Evolutionary conservation across 2,797 vertebrate species (phyloP), one percentile per base, ranked within the genome.

Genomic region (Protonibea diacanthus): DNA sequence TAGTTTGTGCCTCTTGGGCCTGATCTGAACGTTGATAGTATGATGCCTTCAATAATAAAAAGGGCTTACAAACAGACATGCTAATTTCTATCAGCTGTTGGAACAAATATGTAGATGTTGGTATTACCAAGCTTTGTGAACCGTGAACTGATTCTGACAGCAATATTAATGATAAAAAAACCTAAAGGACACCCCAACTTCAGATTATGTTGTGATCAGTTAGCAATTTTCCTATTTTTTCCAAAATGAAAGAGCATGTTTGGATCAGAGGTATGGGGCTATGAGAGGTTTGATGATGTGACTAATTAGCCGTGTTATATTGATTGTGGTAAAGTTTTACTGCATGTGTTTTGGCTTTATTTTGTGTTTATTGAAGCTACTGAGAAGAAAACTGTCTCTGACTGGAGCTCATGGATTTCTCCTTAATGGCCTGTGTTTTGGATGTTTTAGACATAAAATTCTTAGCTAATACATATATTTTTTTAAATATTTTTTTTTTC

Each of bases 241-340:
- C 33, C 20, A 25, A 29, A 59, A 18, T 33, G 18, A 38, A 3
- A 27, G 29, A 13, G 27, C 18, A 27, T 0, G 21, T n/a, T 40
- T 64, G 33, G 4, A 66, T 65, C 33, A 38, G 29, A 62, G 20
- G 61, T 61, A 21, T 18, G 51, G 61, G 52, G 25, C 58, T 29
- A 33, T 2, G 14, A 77, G 52, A 38, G 63, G 68, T 71, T 64
- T 75, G 78, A 51, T 45, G 61, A 58, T 44, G 51, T 71, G 81
- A 83, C 25, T 83, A 62, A 84, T 83, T 61, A 73, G 49, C 76
- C 67, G 59, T 60, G 78, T 52, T 72, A 33, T 47, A 44, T 17
- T 55, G 59, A 74, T 49, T 53, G 72, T 33, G 64, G 23, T 5
- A 63, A 65, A 48, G 44, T 52, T 44, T 40, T n/a, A n/a, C n/a